Conservation (phyloP, 53 echinoderm and acorn worm species). For the Paelopatides confundens region DNA sequence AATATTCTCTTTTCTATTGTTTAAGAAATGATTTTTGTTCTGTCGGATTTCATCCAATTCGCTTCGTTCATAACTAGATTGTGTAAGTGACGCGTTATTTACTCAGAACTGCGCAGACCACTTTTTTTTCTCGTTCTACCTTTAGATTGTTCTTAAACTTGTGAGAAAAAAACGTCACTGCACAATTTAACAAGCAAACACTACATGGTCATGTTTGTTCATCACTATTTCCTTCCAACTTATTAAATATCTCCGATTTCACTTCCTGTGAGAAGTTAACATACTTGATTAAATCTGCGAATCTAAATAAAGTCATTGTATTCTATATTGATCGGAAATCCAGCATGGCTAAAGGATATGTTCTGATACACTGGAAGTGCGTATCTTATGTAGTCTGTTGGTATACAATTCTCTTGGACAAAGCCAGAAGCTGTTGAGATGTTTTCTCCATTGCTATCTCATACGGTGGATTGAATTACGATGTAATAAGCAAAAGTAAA, state of each 20-base stretch:
- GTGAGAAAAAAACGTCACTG: background rate
- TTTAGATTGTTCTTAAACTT: background rate
- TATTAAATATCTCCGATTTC: conserved; percentile 33
- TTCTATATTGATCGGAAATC: conserved; percentile 5
- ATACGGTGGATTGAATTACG: background rate
- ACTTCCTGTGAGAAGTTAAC: conserved; percentile 13
- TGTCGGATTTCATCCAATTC: too few species aligned
- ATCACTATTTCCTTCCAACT: background rate
- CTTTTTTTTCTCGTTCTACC: background rate
- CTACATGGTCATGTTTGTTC: background rate
- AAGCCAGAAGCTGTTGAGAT: background rate
- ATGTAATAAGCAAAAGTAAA: background rate
- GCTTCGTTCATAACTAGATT: too few species aligned
- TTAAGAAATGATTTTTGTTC: too few species aligned
- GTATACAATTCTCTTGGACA: background rate
- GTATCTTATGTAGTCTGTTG: background rate
- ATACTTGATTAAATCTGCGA: conserved; percentile 31
- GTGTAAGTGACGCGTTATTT: too few species aligned
- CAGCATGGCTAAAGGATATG: conserved; percentile 10
- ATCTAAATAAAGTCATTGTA: conserved; percentile 4
- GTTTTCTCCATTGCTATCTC: background rate
- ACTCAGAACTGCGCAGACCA: background rate
- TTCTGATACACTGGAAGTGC: background rate
- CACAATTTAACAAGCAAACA: background rate
- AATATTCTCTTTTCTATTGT: too few species aligned